Conservation (phyloP, 1,140 invertebrate species). For the Apis mellifera region DNA sequence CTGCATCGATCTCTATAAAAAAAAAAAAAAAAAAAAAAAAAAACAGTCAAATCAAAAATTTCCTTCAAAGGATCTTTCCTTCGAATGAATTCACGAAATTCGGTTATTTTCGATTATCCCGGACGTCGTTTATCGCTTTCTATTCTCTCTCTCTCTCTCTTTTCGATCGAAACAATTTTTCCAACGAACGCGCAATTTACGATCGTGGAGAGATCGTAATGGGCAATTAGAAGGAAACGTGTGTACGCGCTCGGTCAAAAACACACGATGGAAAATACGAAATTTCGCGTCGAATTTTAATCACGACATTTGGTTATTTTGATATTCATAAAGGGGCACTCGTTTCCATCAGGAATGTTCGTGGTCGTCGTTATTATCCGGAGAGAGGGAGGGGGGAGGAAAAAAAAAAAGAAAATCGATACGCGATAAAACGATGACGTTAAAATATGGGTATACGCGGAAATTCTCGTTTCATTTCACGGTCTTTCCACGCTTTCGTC, state of each 20-base stretch:
- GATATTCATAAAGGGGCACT: conserved; percentile 26
- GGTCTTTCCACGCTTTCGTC: not conserved
- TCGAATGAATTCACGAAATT: not conserved
- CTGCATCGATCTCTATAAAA: not conserved
- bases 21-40: not conserved
- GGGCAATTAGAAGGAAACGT: conserved; percentile 6
- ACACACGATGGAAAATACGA: too few relatives aligned
- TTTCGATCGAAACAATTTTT: too few relatives aligned
- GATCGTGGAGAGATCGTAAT: not conserved
- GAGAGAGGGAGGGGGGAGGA: not conserved
- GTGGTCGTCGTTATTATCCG: not conserved
- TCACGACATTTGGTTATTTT: not conserved
- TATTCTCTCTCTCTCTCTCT: too few relatives aligned
- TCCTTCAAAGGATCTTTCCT: not conserved
- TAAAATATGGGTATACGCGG: conserved; percentile 17
- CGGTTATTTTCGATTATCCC: conserved; percentile 10
- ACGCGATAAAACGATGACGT: not conserved
- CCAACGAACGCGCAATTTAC: not conserved
- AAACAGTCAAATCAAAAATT: not conserved
- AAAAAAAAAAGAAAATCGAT: not conserved
- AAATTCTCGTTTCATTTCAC: not conserved
- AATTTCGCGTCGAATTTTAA: conserved; percentile 22
- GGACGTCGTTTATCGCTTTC: not conserved
- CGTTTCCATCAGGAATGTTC: not conserved
- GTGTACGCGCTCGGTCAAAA: not conserved